Conservation (phyloP, 2,113 vertebrate species). For the Heliornis fulica region DNA sequence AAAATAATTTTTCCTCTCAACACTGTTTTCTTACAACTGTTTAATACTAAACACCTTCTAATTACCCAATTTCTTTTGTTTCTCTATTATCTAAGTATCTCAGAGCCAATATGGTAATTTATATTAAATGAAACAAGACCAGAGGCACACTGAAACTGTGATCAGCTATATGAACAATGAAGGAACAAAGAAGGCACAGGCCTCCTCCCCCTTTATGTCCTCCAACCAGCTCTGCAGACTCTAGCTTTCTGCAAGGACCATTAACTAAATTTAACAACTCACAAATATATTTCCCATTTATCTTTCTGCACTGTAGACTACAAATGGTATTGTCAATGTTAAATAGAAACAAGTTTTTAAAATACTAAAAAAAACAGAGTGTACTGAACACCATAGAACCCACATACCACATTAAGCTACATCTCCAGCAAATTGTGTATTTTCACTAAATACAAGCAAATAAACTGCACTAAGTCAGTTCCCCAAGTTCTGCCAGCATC, state of each 20-base stretch:
- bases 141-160: not conserved
- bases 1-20: not conserved
- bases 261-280: not conserved
- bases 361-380: not conserved
- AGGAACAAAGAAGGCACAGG: not conserved
- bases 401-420: not conserved
- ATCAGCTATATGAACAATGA: not conserved
- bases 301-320: not conserved
- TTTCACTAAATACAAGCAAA: not conserved
- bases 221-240: not conserved
- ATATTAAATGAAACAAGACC: not conserved
- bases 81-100: not conserved
- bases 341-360: not conserved
- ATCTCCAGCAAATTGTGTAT: not conserved
- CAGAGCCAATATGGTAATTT: not conserved
- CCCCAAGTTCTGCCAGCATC: not conserved
- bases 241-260: not conserved
- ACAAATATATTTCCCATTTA: not conserved
- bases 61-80: not conserved
- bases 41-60: not conserved
- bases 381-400: accelerated
- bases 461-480: not conserved
- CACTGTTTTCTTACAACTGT: not conserved
- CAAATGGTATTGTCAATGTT: not conserved
- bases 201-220: not conserved